A percentile compares a stretch with the other conserved stretches of the same genome.
Evolutionary conservation across 2,797 vertebrate species (phyloP).

Genomic region (Darevskia nairensis): DNA sequence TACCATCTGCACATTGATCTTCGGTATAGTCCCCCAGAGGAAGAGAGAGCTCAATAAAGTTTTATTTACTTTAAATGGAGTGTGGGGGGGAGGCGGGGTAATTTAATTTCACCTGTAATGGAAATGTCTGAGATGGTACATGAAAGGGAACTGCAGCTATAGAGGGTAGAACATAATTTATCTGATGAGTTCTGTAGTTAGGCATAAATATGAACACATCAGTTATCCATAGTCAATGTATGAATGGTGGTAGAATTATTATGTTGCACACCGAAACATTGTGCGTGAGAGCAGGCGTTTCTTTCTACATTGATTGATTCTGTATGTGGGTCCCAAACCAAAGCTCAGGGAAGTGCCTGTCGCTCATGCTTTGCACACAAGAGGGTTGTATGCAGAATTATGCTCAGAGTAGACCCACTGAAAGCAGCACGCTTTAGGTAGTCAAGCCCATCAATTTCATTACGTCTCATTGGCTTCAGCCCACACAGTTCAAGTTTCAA

Average conservation of each 20-base stretch:
- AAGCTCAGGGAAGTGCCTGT: neutral
- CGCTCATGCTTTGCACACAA: too few relatives aligned
- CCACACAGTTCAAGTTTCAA: too few relatives aligned
- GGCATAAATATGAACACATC: conserved; percentile 18
- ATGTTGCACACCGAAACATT: neutral
- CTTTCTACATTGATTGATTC: neutral
- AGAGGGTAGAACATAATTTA: neutral
- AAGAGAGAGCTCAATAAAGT: conserved; percentile 27
- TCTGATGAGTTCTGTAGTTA: conserved; percentile 3
- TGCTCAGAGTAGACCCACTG: too few relatives aligned
- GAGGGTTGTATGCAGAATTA: too few relatives aligned
- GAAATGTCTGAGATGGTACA: conserved; percentile 21
- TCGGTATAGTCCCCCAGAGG: conserved; percentile 1
- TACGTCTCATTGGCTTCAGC: too few relatives aligned
- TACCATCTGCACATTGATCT: neutral
- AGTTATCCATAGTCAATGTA: conserved; percentile 9
- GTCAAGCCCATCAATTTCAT: too few relatives aligned
- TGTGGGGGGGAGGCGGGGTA: neutral
- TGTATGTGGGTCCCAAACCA: neutral
- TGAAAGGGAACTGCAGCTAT: neutral
- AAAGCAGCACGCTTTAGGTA: too few relatives aligned
- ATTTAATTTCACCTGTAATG: conserved; percentile 27
- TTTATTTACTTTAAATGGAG: conserved; percentile 46
- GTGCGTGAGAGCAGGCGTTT: neutral
- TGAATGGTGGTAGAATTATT: conserved; percentile 4